Evolutionary conservation across 2,888 invertebrate species (phyloP), one percentile per base, ranked within the genome.

Genomic region (Thymelicus lineola): DNA sequence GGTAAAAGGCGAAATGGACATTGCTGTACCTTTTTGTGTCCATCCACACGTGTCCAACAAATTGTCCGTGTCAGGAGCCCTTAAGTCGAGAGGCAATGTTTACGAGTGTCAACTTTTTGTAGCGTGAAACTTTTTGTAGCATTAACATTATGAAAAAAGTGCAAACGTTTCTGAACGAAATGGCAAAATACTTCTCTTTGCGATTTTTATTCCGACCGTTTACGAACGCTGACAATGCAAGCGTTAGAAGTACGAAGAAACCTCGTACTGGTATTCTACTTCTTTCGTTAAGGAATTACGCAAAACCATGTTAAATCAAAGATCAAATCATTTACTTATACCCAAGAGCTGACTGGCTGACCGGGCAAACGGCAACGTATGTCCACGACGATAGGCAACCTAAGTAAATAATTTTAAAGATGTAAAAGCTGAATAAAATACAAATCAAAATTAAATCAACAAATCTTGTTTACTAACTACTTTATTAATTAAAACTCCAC

Each of bases 21-120:
- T 38, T 50, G 35, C 12, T 20, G 36, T 35, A 55, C 53, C 53
- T 64, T 64, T 64, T 64, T 64, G 63, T 14, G 53, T 17, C 63
- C 63, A 38, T 64, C 53, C 63, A 53, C 50, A 63, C 59, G 59
- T 66, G 59, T 66, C 46, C 66, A 61, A 67, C 60, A 67, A 67
- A 67, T 61, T 67, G 60, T 60, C 17, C 67, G 14, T 53, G 60
- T 61, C 67, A 61, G 55, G 60, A 67, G 45, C 53, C 42, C 60
- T 60, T 45, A 60, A 67, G 60, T 53, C 42, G n/a, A 67, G 53
- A 60, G 53, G 20, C 59, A 61, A 61, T 61, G 60, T 61, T 61
- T 53, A 60, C 60, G 28, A 66, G 50, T 61, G 67, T 50, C 45
- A 55, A 35, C 53, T 67, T 59, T 53, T 55, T 61, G 67, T 67